Evolutionary conservation across 2,797 vertebrate species (phyloP), one percentile per base, ranked within the genome.

Genomic region (Ciconia nigra): DNA sequence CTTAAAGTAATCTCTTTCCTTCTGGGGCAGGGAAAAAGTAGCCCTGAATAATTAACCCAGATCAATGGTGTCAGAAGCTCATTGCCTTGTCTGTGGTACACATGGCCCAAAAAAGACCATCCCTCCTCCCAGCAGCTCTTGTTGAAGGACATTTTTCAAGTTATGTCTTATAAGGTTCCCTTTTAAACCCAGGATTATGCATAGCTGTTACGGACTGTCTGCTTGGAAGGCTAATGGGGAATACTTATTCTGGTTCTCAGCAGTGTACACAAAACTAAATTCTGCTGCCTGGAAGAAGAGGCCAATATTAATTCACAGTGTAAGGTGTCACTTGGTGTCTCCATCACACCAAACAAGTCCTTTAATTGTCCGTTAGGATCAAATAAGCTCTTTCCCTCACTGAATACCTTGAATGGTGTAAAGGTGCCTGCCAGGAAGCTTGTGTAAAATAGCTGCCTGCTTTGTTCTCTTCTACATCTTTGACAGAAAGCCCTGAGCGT

Each of bases 71-170:
- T 35, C 29, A 69, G 11, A 18, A 74, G 18, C 58, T 92, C 35
- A 7, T 77, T 84, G 55, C 35, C 51, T 72, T 65, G 11, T 58
- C 54, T 69, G n/a, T 49, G 46, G 51, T 20, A 84, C 13, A 17
- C 4, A 14, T 0, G 0, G 28, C 62, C n/a, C 41, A 20, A 35
- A 76, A 80, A 42, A 55, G 33, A 65, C 7, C 2, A 1, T 70
- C 52, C 28, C 13, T 14, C 15, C 24, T 73, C 8, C 37, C 22
- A 33, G 22, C 35, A 96, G 42, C 52, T 91, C 67, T 47, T 8
- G 15, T 17, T 73, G 57, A 88, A 85, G 39, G 31, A 39, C 15
- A 9, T 70, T 72, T 86, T 31, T 46, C 39, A 35, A 57, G 9
- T 26, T 55, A 29, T 13, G 7, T 29, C 70, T 74, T 61, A 19